These are phyloP conservation scores for Drosophila mimica DNA, from an alignment of 2,888 invertebrate species.

Conservation along the genomic window DNA sequence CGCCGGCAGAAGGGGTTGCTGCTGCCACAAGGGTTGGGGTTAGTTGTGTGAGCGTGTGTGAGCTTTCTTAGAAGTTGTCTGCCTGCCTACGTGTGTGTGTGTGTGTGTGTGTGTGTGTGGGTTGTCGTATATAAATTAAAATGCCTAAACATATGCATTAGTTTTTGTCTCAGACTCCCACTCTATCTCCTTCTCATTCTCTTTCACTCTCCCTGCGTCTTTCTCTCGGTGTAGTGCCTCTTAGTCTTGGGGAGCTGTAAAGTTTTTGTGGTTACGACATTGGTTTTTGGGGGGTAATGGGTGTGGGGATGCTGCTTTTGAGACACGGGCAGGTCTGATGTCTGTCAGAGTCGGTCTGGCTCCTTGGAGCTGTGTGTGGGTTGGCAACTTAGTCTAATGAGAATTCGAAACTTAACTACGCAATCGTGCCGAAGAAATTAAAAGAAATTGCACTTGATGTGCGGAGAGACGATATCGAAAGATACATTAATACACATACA, in stretches of 20 bases:
- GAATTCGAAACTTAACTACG: constrained; percentile 82
- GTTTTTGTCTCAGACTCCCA: constrained; percentile 74
- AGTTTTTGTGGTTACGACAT: constrained; percentile 81
- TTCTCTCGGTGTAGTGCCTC: constrained; percentile 39
- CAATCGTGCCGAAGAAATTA: constrained; percentile 82
- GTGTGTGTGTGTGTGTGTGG: constrained; percentile 41
- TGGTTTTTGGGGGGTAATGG: constrained; percentile 64
- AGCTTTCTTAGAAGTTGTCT: constrained; percentile 75
- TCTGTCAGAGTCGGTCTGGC: constrained; percentile 75
- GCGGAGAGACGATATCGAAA: constrained; percentile 51
- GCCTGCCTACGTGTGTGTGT: constrained; percentile 33
- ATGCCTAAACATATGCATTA: constrained; percentile 83
- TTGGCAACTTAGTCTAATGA: constrained; percentile 82
- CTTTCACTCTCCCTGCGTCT: neutral
- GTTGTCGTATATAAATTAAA: constrained; percentile 81
- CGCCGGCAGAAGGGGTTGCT: constrained; percentile 42
- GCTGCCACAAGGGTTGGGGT: constrained; percentile 42
- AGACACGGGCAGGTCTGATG: constrained; percentile 33
- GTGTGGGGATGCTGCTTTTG: constrained; percentile 20
- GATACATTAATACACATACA: constrained; percentile 8
- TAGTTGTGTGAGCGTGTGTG: constrained; percentile 57
- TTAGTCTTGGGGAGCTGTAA: constrained; percentile 61
- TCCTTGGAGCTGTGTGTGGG: constrained; percentile 68
- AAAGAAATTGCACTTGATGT: constrained; percentile 78
- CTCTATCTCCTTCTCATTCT: neutral